These are phyloP conservation scores for Dermolepida albohirtum DNA, from an alignment of 2,888 invertebrate species.

Conservation along the genomic window DNA sequence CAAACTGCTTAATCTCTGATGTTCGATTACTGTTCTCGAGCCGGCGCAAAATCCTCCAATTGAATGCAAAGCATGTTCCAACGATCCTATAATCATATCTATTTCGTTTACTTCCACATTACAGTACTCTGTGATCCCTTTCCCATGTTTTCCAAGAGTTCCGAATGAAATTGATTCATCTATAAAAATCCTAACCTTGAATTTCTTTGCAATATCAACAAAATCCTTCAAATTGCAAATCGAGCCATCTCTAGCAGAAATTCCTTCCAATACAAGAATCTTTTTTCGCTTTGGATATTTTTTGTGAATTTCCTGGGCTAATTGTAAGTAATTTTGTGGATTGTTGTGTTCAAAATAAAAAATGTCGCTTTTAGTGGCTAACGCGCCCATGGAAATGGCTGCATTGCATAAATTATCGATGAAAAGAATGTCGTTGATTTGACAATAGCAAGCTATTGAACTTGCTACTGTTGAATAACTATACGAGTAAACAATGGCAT, in stretches of 20 bases:
- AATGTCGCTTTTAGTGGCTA: slow-evolving; percentile 85
- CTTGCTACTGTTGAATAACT: slow-evolving; percentile 96
- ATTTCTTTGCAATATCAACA: slow-evolving; percentile 83
- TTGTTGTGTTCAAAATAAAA: slow-evolving; percentile 92
- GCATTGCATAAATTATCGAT: slow-evolving; percentile 88
- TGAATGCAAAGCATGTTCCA: slow-evolving; percentile 89
- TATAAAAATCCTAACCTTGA: slow-evolving; percentile 91
- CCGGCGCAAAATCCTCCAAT: slow-evolving; percentile 97
- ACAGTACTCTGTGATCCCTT: slow-evolving; percentile 91
- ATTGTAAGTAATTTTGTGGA: slow-evolving; percentile 74
- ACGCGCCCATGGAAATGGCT: slow-evolving; percentile 91
- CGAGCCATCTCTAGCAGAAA: slow-evolving; percentile 91
- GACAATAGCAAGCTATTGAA: slow-evolving; percentile 95
- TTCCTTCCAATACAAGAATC: slow-evolving; percentile 92
- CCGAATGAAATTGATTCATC: slow-evolving; percentile 92
- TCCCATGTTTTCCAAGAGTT: slow-evolving; percentile 84
- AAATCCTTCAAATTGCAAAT: slow-evolving; percentile 88
- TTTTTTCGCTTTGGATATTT: slow-evolving; percentile 63
- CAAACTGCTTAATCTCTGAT: slow-evolving; percentile 90
- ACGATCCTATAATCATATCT: slow-evolving; percentile 88
- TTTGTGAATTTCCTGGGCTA: slow-evolving; percentile 51
- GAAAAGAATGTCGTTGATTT: slow-evolving; percentile 90
- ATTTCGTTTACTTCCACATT: slow-evolving; percentile 75
- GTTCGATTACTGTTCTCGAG: slow-evolving; percentile 91
- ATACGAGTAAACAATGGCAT: slow-evolving; percentile 95